Evolutionary conservation across 1,140 invertebrate species (phyloP).

Genomic region (Ceratosolen fusciceps): DNA sequence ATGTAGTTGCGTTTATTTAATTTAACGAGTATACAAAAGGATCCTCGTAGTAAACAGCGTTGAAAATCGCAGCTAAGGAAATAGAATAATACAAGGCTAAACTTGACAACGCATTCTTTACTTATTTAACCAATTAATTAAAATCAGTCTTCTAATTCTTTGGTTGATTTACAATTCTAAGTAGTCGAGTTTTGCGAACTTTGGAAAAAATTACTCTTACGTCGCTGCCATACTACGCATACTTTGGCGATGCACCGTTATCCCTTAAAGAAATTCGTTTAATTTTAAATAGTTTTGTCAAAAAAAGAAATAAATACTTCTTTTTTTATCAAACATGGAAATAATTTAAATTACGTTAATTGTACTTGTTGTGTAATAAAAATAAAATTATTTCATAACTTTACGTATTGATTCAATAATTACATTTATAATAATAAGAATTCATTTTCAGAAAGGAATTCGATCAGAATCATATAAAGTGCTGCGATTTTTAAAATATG

Average conservation of each 20-base stretch:
- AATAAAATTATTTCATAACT: constrained; percentile 52
- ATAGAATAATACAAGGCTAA: constrained; percentile 24
- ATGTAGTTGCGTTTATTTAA: constrained; percentile 57
- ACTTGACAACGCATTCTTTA: constrained; percentile 31
- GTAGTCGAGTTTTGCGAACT: constrained; percentile 25
- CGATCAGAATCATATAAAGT: neutral
- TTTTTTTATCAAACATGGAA: constrained; percentile 48
- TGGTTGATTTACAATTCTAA: constrained; percentile 29
- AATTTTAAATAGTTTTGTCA: constrained; percentile 48
- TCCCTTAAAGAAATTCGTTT: constrained; percentile 45
- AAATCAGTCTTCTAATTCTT: constrained; percentile 29
- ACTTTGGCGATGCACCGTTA: constrained; percentile 51
- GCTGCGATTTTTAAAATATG: neutral
- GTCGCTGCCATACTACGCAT: constrained; percentile 55
- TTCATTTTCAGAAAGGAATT: neutral
- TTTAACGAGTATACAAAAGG: constrained; percentile 32
- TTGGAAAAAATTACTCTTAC: constrained; percentile 46
- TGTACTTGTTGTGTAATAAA: constrained; percentile 51
- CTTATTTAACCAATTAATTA: constrained; percentile 43
- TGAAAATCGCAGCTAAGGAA: constrained; percentile 26
- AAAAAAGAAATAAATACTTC: constrained; percentile 43
- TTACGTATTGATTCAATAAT: no score
- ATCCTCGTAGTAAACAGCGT: constrained; percentile 37
- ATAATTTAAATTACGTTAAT: constrained; percentile 52
- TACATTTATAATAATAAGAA: neutral